Evolutionary conservation across 2,113 vertebrate species (phyloP).

Genomic region (Carollia perspicillata): DNA sequence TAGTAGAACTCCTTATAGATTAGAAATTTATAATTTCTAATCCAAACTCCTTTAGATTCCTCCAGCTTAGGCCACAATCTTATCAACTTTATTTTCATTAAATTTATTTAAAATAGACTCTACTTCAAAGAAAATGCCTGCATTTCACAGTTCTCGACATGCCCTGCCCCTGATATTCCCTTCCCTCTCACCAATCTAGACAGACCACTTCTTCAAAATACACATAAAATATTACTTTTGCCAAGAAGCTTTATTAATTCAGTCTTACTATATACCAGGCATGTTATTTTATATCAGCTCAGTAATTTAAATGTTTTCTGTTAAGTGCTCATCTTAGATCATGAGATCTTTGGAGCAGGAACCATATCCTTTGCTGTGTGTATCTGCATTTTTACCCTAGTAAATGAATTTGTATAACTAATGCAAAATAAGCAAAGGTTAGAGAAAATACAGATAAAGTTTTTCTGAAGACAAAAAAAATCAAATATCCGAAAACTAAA

Average conservation of each 20-base stretch:
- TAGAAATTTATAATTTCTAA: constrained; percentile 37
- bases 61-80: background rate
- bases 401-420: background rate
- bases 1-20: background rate
- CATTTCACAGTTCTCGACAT: background rate
- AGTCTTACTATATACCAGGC: background rate
- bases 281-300: background rate
- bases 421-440: background rate
- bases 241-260: constrained; percentile 1
- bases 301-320: background rate
- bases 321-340: background rate
- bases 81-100: background rate
- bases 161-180: background rate
- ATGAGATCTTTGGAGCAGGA: background rate
- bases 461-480: constrained; percentile 45
- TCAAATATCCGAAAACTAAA: constrained; percentile 1
- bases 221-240: background rate
- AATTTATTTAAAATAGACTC: constrained; percentile 24
- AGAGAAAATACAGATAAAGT: background rate
- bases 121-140: background rate
- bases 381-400: background rate
- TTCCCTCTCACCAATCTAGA: background rate
- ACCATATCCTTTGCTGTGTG: background rate
- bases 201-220: constrained; percentile 7
- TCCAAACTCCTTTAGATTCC: background rate